phyloP scores from a whole-genome alignment of 1,140 invertebrate species.

The Nasonia vitripennis region DNA sequence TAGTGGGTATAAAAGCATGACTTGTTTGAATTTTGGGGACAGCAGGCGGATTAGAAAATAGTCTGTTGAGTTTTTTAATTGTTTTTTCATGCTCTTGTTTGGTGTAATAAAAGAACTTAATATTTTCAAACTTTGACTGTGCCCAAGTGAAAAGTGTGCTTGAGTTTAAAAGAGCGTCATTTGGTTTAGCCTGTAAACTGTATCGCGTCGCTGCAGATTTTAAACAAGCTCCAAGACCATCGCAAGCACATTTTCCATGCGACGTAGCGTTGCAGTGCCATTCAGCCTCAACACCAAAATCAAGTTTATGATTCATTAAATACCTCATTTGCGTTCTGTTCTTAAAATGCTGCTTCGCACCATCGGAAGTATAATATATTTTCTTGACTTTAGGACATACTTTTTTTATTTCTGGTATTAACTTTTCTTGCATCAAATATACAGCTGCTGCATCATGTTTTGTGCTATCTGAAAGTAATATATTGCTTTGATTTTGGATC shows the following conservation, averaged over 20 bases:
- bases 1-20: background rate
- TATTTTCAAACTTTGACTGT: background rate
- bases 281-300: constrained; percentile 57
- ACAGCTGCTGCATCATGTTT: constrained; percentile 31
- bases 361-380: constrained; percentile 32
- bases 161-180: background rate
- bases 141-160: constrained; percentile 3
- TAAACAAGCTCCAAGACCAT: constrained; percentile 52
- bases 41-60: background rate
- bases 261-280: constrained; percentile 66
- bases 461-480: constrained; percentile 26
- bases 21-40: constrained; percentile 16
- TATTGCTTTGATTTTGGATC: constrained; percentile 40
- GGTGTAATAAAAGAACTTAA: constrained; percentile 7
- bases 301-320: constrained; percentile 50
- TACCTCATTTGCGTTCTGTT: constrained; percentile 46
- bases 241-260: constrained; percentile 60
- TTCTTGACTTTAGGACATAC: constrained; percentile 6
- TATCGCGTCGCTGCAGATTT: constrained; percentile 53
- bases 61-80: constrained; percentile 2
- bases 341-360: constrained; percentile 29
- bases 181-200: constrained; percentile 43
- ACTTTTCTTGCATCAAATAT: constrained; percentile 8
- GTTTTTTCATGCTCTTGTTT: background rate
- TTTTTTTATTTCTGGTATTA: constrained; percentile 41